These are phyloP conservation scores for Spilosoma lubricipeda DNA, from an alignment of 2,888 invertebrate species.

Conservation along the genomic window DNA sequence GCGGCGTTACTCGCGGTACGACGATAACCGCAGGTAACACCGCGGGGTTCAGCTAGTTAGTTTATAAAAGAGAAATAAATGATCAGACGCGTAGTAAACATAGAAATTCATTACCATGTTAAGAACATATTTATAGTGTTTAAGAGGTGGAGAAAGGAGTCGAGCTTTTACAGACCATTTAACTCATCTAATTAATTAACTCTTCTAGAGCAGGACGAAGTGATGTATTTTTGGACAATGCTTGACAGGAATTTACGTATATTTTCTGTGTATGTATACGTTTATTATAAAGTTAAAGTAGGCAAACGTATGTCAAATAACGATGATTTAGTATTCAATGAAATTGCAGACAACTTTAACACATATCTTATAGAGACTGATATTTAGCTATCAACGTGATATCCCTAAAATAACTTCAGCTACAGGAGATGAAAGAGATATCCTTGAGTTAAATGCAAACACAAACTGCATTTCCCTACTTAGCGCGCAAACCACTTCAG, in stretches of 20 bases:
- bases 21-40: too few species aligned
- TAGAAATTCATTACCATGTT: not conserved
- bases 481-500: conserved; percentile 24
- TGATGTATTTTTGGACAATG: conserved; percentile 1
- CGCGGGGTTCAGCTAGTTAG: not conserved
- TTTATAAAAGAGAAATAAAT: not conserved
- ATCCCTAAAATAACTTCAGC: conserved; percentile 30
- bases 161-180: conserved; percentile 11
- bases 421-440: conserved; percentile 37
- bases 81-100: not conserved
- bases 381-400: conserved; percentile 25
- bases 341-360: conserved; percentile 2
- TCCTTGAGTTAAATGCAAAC: conserved; percentile 19
- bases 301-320: not conserved
- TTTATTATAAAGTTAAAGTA: not conserved
- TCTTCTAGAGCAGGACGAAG: not conserved
- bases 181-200: conserved; percentile 9
- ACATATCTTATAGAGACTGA: conserved; percentile 11
- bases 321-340: not conserved
- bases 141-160: not conserved
- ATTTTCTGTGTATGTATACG: not conserved
- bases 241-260: not conserved
- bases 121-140: conserved; percentile 3
- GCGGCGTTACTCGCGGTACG: too few species aligned
- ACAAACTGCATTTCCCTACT: conserved; percentile 38